Evolutionary conservation across 2,888 invertebrate genomes (phyloP).

Genomic region (Synanthedon vespiformis): DNA sequence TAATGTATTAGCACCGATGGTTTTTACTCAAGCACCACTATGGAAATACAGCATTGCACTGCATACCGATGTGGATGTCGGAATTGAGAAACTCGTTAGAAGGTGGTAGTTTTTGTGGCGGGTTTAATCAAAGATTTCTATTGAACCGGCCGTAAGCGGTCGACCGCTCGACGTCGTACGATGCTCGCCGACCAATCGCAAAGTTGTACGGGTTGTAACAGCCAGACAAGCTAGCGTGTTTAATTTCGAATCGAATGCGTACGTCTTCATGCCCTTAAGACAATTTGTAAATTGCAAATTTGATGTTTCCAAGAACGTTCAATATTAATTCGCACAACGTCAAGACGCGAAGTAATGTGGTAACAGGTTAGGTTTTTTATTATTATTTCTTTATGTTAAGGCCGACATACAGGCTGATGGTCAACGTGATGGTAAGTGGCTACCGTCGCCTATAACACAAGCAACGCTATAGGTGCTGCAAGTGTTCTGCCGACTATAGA

Average conservation of each 20-base stretch:
- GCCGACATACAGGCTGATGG: no score
- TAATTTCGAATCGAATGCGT: not conserved
- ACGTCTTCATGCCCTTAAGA: not conserved
- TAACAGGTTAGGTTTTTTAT: no score
- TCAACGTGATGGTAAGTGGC: no score
- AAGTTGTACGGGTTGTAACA: conserved; percentile 1
- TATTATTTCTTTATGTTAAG: no score
- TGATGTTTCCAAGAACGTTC: not conserved
- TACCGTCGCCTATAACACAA: no score
- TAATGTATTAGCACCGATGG: not conserved
- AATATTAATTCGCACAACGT: no score
- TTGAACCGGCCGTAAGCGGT: conserved; percentile 11
- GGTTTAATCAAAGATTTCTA: conserved; percentile 41
- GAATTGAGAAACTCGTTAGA: conserved; percentile 59
- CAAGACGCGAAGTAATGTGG: no score
- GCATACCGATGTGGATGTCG: conserved; percentile 39
- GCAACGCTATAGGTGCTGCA: no score
- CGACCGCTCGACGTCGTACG: conserved; percentile 13
- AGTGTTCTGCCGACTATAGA: no score
- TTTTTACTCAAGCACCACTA: not conserved
- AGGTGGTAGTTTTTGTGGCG: conserved; percentile 38
- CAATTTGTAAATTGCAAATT: not conserved
- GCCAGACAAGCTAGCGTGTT: conserved; percentile 9
- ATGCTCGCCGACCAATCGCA: conserved; percentile 9
- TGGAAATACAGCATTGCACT: not conserved